These are phyloP conservation scores for Acestrorhynchus altus DNA, from an alignment of 2,797 vertebrate species.

Conservation along the genomic window DNA sequence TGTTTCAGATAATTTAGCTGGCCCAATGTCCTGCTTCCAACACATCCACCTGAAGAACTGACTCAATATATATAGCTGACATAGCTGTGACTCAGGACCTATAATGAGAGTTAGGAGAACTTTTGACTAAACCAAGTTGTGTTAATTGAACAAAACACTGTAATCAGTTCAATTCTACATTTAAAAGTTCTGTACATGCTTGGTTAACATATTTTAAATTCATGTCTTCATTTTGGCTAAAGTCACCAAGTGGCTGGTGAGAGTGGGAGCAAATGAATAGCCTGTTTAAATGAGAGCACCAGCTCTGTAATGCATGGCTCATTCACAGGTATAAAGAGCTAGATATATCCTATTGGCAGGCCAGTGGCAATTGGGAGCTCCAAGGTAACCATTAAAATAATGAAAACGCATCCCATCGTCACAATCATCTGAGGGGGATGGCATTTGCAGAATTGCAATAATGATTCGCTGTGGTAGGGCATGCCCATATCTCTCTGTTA, in stretches of 20 bases:
- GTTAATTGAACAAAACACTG: too few relatives aligned
- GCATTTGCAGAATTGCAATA: slow-evolving; percentile 42
- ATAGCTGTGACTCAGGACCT: too few relatives aligned
- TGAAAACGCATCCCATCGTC: slow-evolving; percentile 35
- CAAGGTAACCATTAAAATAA: slow-evolving; percentile 45
- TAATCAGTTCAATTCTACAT: too few relatives aligned
- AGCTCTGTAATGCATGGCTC: slow-evolving; percentile 18
- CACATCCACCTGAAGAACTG: too few relatives aligned
- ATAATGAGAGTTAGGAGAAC: too few relatives aligned
- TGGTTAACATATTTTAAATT: too few relatives aligned
- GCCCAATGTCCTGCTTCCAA: too few relatives aligned
- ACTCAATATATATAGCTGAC: too few relatives aligned
- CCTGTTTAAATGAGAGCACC: slow-evolving; percentile 13
- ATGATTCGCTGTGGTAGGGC: slow-evolving; percentile 20
- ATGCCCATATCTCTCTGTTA: slow-evolving; percentile 9
- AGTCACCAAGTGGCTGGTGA: slow-evolving; percentile 5
- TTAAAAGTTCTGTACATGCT: too few relatives aligned
- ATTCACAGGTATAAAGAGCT: slow-evolving; percentile 34
- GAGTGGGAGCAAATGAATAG: slow-evolving; percentile 3
- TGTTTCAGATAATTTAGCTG: too few relatives aligned
- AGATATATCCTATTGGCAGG: slow-evolving; percentile 24
- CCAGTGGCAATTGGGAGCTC: slow-evolving; percentile 17
- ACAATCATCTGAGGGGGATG: slow-evolving; percentile 21
- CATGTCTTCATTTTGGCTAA: too few relatives aligned
- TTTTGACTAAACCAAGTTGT: too few relatives aligned